A percentile compares a stretch with the other conserved stretches of the same genome.
phyloP scores from a whole-genome alignment of 2,797 vertebrate genomes.

The Neoniphon sammara region DNA sequence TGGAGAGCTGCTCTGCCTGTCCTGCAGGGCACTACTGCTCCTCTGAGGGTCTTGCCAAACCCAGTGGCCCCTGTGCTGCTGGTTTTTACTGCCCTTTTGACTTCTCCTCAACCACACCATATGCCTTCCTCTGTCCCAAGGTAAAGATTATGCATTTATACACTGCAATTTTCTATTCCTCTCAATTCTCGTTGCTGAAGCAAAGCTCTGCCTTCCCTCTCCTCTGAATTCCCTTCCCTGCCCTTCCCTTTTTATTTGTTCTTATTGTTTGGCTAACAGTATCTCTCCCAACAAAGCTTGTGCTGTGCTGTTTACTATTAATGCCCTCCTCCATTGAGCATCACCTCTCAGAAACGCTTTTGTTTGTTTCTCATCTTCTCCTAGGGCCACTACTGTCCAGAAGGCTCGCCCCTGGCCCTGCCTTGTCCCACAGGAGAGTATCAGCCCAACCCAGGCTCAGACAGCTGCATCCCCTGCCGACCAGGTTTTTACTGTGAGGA shows the following conservation, averaged over 20 bases:
- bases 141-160: slow-evolving; percentile 67
- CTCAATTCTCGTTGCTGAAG: neutral
- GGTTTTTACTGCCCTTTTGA: slow-evolving; percentile 88
- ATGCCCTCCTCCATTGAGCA: slow-evolving; percentile 21
- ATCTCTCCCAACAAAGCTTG: slow-evolving; percentile 13
- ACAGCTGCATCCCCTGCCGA: slow-evolving; percentile 86
- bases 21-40: slow-evolving; percentile 89
- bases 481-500: slow-evolving; percentile 92
- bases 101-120: slow-evolving; percentile 84
- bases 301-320: slow-evolving; percentile 3
- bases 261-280: slow-evolving; percentile 10
- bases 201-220: slow-evolving; percentile 2
- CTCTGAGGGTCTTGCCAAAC: slow-evolving; percentile 77
- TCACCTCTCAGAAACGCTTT: neutral
- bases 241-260: neutral
- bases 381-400: slow-evolving; percentile 90
- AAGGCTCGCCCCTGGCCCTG: slow-evolving; percentile 82
- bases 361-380: slow-evolving; percentile 18
- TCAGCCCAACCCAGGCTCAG: slow-evolving; percentile 87
- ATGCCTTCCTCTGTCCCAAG: slow-evolving; percentile 87
- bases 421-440: slow-evolving; percentile 89
- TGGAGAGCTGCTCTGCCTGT: slow-evolving; percentile 87
- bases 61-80: slow-evolving; percentile 84
- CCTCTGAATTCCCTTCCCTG: neutral
- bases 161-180: neutral